Evolutionary conservation across 2,797 vertebrate genomes (phyloP), one percentile per base, ranked within the genome.

Genomic region (Leptoclinus maculatus): DNA sequence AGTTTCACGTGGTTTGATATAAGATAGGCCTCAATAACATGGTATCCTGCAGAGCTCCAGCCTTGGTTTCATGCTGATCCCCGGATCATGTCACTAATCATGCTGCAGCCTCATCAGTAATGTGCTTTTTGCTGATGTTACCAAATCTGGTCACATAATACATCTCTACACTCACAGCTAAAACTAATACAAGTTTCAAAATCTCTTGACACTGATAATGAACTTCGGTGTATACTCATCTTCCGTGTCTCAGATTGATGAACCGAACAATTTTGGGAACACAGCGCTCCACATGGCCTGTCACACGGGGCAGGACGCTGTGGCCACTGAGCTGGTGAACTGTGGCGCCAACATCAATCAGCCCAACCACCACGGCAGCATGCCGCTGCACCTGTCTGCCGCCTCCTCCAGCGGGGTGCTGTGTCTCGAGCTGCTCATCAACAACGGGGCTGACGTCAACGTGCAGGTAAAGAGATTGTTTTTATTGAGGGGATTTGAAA

Each of bases 271-370:
- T 60, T 98, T 95, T 41, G 98, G 97, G 63, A 99, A 97, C 95
- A 97, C 97, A 21, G 96, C 97, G n/a, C 96, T 99, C 86, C 98
- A 99, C 92, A 97, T 99, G 64, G 97, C 97, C 69, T 99, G 98
- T 88, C 96, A 98, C 93, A 96, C 93, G 79, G 97, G 98, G 21
- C 97, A 97, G 84, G 97, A 98, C 63, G 92, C 95, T 0, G 97
- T 98, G 88, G 97, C 97, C 82, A 94, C 95, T 0, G 97, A 99
- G 88, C 95, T 99, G 92, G 96, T 99, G 71, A 98, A 98, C 77
- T 95, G 93, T 0, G 97, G 98, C 10, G 97, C 98, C 87, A 97
- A 97, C 69, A 97, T 99, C 79, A 97, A 98, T 91, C 97, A 97
- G 90, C 95, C 96, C 10, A 99, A 99, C 43, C 83, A 93, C 79